Evolutionary conservation across 2,113 vertebrate genomes (phyloP).

Genomic region (Onychostoma macrolepis): DNA sequence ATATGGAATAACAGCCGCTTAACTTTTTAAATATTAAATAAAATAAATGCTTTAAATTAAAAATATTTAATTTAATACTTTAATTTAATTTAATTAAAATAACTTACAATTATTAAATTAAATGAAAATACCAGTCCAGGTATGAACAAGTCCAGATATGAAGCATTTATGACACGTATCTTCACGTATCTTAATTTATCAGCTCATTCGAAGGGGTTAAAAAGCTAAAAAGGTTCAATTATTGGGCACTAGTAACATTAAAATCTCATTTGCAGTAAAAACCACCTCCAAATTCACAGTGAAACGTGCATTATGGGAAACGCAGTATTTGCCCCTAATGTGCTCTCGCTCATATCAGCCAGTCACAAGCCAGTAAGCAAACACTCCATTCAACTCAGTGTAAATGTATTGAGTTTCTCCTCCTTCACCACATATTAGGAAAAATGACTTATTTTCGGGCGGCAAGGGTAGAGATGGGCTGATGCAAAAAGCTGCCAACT

Average conservation of each 20-base stretch:
- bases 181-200: background rate
- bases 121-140: background rate
- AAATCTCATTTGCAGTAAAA: constrained; percentile 29
- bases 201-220: background rate
- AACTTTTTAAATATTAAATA: background rate
- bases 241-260: background rate
- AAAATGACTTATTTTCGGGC: constrained; percentile 51
- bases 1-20: background rate
- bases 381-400: constrained; percentile 28
- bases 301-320: background rate
- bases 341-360: constrained; percentile 24
- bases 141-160: background rate
- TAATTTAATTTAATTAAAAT: background rate
- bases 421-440: constrained; percentile 32
- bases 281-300: background rate
- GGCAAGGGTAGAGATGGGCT: background rate
- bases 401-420: constrained; percentile 37
- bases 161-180: background rate
- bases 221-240: background rate
- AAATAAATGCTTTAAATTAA: background rate
- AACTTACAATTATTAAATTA: background rate
- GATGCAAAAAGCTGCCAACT: constrained; percentile 43
- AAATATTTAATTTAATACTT: too few species aligned
- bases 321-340: constrained; percentile 16
- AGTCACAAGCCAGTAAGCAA: constrained; percentile 36